phyloP scores from a whole-genome alignment of 2,888 invertebrate genomes.

The Harpagoxenus sublaevis region DNA sequence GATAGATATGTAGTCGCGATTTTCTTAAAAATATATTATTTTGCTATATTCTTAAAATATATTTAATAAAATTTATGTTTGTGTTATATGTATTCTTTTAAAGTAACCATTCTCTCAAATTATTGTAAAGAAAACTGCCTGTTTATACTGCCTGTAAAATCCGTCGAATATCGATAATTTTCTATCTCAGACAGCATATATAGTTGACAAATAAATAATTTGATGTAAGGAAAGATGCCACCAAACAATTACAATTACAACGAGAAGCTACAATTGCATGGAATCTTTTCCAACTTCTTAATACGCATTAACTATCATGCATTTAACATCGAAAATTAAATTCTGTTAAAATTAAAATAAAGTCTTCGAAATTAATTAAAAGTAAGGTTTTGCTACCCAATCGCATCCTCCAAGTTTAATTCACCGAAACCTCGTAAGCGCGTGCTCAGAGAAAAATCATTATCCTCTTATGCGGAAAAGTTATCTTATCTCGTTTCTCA shows the following conservation, averaged over 20 bases:
- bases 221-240: not conserved
- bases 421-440: slow-evolving; percentile 38
- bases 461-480: slow-evolving; percentile 40
- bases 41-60: not conserved
- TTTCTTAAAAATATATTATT: not conserved
- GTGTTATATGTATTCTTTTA: not conserved
- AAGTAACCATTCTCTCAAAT: not conserved
- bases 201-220: not conserved
- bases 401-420: slow-evolving; percentile 30
- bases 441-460: slow-evolving; percentile 31
- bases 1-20: not conserved
- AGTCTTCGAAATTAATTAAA: slow-evolving; percentile 35
- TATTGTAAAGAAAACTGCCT: not conserved
- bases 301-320: slow-evolving; percentile 20
- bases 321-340: slow-evolving; percentile 35
- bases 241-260: not conserved
- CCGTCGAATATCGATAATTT: not conserved
- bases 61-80: not conserved
- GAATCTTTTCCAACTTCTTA: slow-evolving; percentile 16
- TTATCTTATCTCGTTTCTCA: slow-evolving; percentile 23
- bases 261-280: not conserved
- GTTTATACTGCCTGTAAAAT: not conserved
- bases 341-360: slow-evolving; percentile 17
- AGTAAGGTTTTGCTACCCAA: slow-evolving; percentile 35
- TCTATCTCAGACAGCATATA: not conserved